A percentile compares a stretch with the other conserved stretches of the same genome.
phyloP scores from a whole-genome alignment of 2,797 vertebrate genomes.

The Babyrousa celebensis region DNA sequence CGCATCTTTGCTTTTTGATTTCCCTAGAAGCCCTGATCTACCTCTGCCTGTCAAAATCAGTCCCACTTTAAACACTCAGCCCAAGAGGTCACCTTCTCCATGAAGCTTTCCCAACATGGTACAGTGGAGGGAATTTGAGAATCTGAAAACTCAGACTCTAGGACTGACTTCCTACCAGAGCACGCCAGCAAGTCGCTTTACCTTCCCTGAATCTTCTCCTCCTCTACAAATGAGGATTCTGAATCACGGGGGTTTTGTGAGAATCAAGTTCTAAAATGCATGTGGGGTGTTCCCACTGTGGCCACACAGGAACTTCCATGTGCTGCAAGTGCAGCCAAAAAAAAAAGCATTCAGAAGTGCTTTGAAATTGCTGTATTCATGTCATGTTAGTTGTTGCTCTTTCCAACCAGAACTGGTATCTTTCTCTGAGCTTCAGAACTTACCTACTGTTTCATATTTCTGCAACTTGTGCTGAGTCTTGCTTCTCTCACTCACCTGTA shows the following conservation, averaged over 20 bases:
- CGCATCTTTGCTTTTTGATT: not conserved
- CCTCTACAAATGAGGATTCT: conserved; percentile 45
- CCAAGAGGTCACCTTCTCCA: not conserved
- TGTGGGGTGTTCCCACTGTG: no score
- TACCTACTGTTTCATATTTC: not conserved
- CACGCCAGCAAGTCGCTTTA: not conserved
- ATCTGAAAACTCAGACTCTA: conserved; percentile 4
- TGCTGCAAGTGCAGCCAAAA: no score
- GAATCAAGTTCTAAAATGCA: conserved; percentile 61
- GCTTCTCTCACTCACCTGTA: not conserved
- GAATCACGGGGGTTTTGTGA: conserved; percentile 4
- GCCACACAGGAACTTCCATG: no score
- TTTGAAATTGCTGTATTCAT: conserved; percentile 48
- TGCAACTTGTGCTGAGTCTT: not conserved
- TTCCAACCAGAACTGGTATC: not conserved
- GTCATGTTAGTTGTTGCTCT: conserved; percentile 1
- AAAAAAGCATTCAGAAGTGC: not conserved
- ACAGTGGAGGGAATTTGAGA: not conserved
- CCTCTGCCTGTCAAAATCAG: not conserved
- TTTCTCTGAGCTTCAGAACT: conserved; percentile 35
- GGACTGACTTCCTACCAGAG: not conserved
- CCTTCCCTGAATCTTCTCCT: conserved; percentile 6
- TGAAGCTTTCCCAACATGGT: not conserved
- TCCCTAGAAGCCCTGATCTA: not conserved
- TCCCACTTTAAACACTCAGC: conserved; percentile 16